Base-by-base conservation (phyloP, 2,113 vertebrate species). In the Lathamus discolor region DNA sequence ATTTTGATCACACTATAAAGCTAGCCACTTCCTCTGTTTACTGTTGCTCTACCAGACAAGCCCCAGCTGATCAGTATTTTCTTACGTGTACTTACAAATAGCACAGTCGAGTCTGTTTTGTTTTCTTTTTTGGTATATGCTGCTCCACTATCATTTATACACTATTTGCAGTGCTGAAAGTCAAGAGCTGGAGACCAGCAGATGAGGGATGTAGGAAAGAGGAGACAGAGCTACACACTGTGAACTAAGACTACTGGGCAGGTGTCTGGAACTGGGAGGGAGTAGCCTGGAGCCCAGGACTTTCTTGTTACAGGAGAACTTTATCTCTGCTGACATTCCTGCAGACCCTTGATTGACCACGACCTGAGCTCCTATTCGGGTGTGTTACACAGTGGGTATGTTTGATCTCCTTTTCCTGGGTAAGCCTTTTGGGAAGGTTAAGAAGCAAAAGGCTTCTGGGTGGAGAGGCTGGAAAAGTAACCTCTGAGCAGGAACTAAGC, bases 1-100 rank as follows among this genome's bases (percentile, higher is more conserved):
- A 87, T 92, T 86, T 88, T 92, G 83, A 90, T 92, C 35, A 33
- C 22, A 46, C 27, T 70, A 78, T 51, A 96, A 92, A 94, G 91
- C 10, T 1, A 94, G 57, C 69, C 2, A 64, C 46, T 92, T 86
- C 46, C 51, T 94, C 76, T 61, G n/a, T 67, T 79, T 84, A 59
- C 70, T 80, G 48, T 74, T 83, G n/a, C 52, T 88, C 23, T 79
- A 78, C 54, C 69, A 90, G 68, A 69, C 18, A 81, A 51, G 22
- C 6, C 51, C 46, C 44, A 89, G 57, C 11, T 83, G 63, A 89
- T 29, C 35, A 39, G 59, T 93, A 79, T 79, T 96, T 92, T 88
- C 80, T 86, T 48, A 88, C 3, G 62, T 75, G 79, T 17, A 85
- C 72, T 48, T 82, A 69, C 7, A 78, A 88, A 76, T 5, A 83